Evolutionary conservation across 2,888 invertebrate species (phyloP), one percentile per base, ranked within the genome.

Genomic region (Tetragonula carbonaria): DNA sequence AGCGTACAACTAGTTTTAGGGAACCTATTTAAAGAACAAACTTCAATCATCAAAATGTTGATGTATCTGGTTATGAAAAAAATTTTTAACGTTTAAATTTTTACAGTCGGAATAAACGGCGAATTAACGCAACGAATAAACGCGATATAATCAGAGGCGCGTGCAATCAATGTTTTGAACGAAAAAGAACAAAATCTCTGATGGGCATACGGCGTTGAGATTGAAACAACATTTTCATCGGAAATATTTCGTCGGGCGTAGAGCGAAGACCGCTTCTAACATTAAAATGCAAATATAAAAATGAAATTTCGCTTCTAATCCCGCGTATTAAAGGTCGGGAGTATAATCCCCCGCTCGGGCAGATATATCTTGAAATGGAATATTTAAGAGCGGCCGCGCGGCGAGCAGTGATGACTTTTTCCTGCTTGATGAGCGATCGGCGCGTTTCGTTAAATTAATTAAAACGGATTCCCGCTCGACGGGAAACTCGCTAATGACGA

Each of bases 361-460:
- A 66, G 50, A 65, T 78, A 77, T 82, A 71, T 62, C 13, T 57
- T 21, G 66, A 8, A 66, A 76, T 81, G 82, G 62, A 76, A 73
- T 68, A 71, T 75, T 66, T 59, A 63, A 78, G 53, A 80, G 72
- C 13, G 50, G 51, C 11, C 16, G 38, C 38, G 8, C 38, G 38
- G 23, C 38, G 5, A 53, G 13, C 71, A 16, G 33, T 55, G 62
- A 55, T 57, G 21, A 18, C 50, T 55, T 70, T 55, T 62, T 71
- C 68, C 28, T 18, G 55, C 38, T 57, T 16, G 70, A 50, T 66
- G 51, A 67, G 55, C 53, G 74, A 84, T 82, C 78, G 77, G 50
- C 63, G 77, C 66, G 62, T 84, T 83, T 78, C 78, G 74, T 78
- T 68, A 74, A 78, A 84, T 84, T 84, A 75, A 78, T 84, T 83